Conservation (phyloP, 2,888 invertebrate species). For the Drosophila pseudotalamancana region DNA sequence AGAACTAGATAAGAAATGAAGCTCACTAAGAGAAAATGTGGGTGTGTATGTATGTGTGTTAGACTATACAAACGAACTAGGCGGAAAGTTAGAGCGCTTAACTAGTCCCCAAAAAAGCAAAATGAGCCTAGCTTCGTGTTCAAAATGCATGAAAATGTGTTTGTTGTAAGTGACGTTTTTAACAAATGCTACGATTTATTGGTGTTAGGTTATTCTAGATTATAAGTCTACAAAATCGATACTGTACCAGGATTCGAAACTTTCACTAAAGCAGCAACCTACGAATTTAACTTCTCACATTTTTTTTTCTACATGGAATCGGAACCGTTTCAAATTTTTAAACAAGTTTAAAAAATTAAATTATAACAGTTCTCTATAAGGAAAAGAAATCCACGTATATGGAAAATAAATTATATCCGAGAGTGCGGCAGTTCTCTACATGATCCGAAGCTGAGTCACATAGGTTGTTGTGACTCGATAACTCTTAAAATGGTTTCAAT, state of each 20-base stretch:
- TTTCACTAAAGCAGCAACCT: too few species aligned
- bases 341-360: too few species aligned
- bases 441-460: too few species aligned
- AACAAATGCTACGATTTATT: background rate
- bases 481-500: too few species aligned
- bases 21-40: background rate
- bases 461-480: too few species aligned
- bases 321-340: too few species aligned
- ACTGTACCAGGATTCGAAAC: too few species aligned
- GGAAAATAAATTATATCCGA: background rate
- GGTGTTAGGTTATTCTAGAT: background rate
- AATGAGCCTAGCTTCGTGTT: background rate
- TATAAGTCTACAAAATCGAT: background rate
- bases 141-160: conserved; percentile 31
- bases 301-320: too few species aligned
- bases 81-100: background rate
- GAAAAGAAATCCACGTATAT: too few species aligned
- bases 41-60: background rate
- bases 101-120: background rate
- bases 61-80: background rate
- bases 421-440: too few species aligned
- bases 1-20: background rate
- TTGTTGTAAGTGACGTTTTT: conserved; percentile 21
- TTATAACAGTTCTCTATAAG: background rate
- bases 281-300: too few species aligned